Percentiles rank a stretch among this genome's conserved stretches.
These are phyloP conservation scores for Chrysodeixis includens DNA, from an alignment of 2,888 invertebrate species.

Conservation along the genomic window DNA sequence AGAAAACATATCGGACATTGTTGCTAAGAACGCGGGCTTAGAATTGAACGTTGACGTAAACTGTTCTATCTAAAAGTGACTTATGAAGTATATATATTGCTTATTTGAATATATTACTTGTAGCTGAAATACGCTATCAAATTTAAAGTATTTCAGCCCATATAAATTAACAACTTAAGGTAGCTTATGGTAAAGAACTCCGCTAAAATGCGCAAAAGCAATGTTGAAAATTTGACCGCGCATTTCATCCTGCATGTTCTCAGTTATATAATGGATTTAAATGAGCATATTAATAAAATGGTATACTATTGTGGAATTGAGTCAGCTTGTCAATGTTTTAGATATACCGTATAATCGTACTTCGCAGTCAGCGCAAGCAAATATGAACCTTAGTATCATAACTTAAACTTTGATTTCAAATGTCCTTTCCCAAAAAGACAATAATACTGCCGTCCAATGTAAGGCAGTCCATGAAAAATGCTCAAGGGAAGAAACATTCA, in stretches of 20 bases:
- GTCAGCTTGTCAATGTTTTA: neutral
- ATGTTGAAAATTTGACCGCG: too few relatives aligned
- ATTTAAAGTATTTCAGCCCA: too few relatives aligned
- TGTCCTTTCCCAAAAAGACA: conserved; percentile 22
- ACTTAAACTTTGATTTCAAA: neutral
- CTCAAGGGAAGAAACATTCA: conserved; percentile 10
- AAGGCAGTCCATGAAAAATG: conserved; percentile 15
- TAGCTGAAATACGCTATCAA: too few relatives aligned
- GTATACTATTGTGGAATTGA: neutral
- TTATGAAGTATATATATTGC: too few relatives aligned
- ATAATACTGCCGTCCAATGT: conserved; percentile 35
- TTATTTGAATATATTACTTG: too few relatives aligned
- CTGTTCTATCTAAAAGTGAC: too few relatives aligned
- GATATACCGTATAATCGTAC: neutral
- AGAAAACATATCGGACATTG: neutral
- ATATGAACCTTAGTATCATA: neutral
- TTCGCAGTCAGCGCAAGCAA: neutral
- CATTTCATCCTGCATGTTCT: too few relatives aligned
- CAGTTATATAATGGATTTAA: neutral
- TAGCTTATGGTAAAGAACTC: too few relatives aligned
- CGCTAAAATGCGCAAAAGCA: too few relatives aligned
- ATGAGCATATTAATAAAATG: neutral
- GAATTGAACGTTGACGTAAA: too few relatives aligned
- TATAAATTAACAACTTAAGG: too few relatives aligned
- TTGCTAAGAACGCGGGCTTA: neutral